These are phyloP conservation scores for Nasonovia ribisnigri DNA, from an alignment of 2,888 invertebrate genomes.

Conservation along the genomic window DNA sequence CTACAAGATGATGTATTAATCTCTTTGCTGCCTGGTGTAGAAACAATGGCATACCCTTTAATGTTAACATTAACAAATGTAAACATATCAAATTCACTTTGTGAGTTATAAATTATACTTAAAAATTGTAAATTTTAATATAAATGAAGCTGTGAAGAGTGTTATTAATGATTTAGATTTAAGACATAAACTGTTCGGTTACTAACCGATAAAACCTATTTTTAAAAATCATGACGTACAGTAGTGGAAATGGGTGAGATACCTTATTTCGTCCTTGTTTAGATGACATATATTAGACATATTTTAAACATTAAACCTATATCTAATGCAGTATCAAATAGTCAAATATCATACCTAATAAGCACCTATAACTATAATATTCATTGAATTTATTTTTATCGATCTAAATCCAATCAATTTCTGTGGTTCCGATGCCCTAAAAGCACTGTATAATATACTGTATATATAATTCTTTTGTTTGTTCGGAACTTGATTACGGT, in stretches of 20 bases:
- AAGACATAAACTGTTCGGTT: background rate
- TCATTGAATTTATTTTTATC: background rate
- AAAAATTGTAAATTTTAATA: background rate
- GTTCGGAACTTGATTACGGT: background rate
- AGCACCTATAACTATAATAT: background rate
- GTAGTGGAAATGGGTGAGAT: background rate
- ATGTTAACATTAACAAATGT: background rate
- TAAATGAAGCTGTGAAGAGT: background rate
- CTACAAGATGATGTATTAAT: slow-evolving; percentile 9
- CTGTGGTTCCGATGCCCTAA: background rate
- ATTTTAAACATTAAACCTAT: background rate
- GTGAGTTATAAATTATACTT: background rate
- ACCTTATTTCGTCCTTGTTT: background rate
- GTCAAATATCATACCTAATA: background rate
- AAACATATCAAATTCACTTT: background rate
- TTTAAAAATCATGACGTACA: background rate
- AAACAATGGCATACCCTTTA: background rate
- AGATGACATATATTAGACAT: background rate
- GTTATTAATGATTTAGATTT: background rate
- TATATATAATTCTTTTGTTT: background rate
- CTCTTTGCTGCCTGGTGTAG: background rate
- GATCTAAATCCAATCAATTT: background rate
- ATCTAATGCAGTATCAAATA: background rate
- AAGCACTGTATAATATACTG: background rate
- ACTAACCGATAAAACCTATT: background rate